Conservation (phyloP, 2,797 vertebrate genomes). For the Meda fulgida region DNA sequence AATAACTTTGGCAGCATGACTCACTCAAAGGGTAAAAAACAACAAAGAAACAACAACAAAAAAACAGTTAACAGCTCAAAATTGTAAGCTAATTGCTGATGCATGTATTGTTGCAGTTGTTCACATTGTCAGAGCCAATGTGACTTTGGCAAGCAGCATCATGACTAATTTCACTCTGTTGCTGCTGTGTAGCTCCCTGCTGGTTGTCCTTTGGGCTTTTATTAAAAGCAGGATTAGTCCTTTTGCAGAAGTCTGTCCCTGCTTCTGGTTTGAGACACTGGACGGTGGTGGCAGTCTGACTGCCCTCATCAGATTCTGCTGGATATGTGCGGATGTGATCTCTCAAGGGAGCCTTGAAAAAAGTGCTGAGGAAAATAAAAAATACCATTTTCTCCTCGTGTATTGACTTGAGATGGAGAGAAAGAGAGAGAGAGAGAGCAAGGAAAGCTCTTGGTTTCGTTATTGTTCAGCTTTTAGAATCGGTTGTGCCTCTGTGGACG, state of each 20-base stretch:
- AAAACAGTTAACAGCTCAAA: slow-evolving; percentile 55
- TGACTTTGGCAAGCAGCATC: slow-evolving; percentile 27
- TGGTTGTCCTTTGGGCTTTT: slow-evolving; percentile 58
- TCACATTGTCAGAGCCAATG: slow-evolving; percentile 55
- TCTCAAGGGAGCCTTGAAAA: slow-evolving; percentile 3
- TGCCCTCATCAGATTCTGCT: slow-evolving; percentile 19
- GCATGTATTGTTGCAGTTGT: slow-evolving; percentile 58
- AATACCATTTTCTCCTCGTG: slow-evolving; percentile 7
- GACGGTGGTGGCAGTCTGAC: slow-evolving; percentile 21
- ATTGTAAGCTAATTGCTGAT: slow-evolving; percentile 3
- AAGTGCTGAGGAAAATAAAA: slow-evolving; percentile 25
- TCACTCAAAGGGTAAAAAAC: slow-evolving; percentile 41
- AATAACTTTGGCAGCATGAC: slow-evolving; percentile 20
- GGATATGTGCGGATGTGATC: slow-evolving; percentile 25
- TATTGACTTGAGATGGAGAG: not conserved
- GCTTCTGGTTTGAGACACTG: slow-evolving; percentile 35
- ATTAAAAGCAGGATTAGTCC: slow-evolving; percentile 62
- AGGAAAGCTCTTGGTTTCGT: slow-evolving; percentile 23
- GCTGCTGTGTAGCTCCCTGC: slow-evolving; percentile 40
- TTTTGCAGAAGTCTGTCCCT: slow-evolving; percentile 43
- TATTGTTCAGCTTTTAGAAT: slow-evolving; percentile 49
- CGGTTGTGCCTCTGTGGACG: slow-evolving; percentile 16
- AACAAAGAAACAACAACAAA: too few relatives aligned
- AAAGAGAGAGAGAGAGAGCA: slow-evolving; percentile 14
- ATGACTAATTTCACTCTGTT: slow-evolving; percentile 50